Evolutionary conservation across 2,797 vertebrate genomes (phyloP).

Genomic region (Spatula versicolor): DNA sequence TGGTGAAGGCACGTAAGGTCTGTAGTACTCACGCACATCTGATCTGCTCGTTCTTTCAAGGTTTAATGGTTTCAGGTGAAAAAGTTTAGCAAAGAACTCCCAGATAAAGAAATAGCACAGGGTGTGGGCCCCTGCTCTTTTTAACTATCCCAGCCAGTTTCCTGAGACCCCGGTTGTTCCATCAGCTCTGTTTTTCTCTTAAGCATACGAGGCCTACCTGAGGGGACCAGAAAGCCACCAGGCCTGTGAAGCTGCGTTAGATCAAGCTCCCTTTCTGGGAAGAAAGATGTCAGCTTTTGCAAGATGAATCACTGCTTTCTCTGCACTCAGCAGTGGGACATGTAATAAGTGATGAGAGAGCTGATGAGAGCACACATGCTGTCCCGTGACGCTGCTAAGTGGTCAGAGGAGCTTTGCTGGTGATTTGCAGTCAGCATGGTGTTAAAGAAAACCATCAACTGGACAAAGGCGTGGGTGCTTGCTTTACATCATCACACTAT

Average conservation of each 20-base stretch:
- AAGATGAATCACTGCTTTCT: background rate
- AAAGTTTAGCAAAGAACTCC: background rate
- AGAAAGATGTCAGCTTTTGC: background rate
- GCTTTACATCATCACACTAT: background rate
- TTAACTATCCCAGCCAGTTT: background rate
- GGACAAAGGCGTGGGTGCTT: background rate
- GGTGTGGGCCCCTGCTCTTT: background rate
- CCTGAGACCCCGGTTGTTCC: background rate
- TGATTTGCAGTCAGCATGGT: background rate
- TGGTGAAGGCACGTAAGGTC: background rate
- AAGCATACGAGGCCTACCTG: background rate
- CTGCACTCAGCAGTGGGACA: rapidly evolving
- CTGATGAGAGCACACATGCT: rapidly evolving
- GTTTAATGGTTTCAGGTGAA: background rate
- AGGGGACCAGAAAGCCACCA: background rate
- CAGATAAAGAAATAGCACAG: background rate
- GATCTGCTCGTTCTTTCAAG: background rate
- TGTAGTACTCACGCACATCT: background rate
- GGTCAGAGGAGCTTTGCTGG: background rate
- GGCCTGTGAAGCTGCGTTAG: background rate
- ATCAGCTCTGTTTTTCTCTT: background rate
- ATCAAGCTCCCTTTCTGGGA: background rate
- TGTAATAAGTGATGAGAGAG: background rate
- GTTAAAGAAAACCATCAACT: background rate
- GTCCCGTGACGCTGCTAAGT: background rate